Conservation (phyloP, 2,888 invertebrate species). For the Stramonita haemastoma region DNA sequence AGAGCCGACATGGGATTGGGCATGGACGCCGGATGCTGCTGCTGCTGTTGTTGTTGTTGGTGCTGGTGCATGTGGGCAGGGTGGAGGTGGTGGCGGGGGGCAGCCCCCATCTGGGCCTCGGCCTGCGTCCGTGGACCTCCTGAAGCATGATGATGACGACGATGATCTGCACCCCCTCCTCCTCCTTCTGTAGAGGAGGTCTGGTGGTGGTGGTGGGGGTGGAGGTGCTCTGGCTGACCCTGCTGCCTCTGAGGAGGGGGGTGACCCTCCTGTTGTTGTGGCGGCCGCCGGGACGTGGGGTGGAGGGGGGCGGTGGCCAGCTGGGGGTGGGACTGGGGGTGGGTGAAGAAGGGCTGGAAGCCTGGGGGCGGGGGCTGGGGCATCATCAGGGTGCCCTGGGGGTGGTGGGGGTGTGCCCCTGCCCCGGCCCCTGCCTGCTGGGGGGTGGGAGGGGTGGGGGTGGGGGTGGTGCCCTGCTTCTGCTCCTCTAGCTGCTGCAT, state of each 20-base stretch:
- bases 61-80: not conserved
- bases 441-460: not conserved
- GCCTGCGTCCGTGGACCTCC: not conserved
- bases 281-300: no score
- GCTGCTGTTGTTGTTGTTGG: not conserved
- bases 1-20: not conserved
- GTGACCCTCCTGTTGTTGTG: no score
- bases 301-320: no score
- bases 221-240: not conserved
- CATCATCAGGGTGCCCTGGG: not conserved
- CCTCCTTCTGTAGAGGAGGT: not conserved
- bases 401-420: conserved; percentile 11
- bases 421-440: not conserved
- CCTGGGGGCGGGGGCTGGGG: not conserved
- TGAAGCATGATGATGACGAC: not conserved
- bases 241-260: conserved; percentile 25
- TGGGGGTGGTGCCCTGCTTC: conserved; percentile 4
- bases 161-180: not conserved
- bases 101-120: not conserved
- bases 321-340: not conserved
- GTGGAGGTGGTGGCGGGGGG: not conserved
- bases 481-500: conserved; percentile 5
- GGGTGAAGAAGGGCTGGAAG: not conserved
- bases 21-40: not conserved
- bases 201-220: not conserved